phyloP scores from a whole-genome alignment of 2,888 invertebrate genomes.

The Polymixis flavicincta region DNA sequence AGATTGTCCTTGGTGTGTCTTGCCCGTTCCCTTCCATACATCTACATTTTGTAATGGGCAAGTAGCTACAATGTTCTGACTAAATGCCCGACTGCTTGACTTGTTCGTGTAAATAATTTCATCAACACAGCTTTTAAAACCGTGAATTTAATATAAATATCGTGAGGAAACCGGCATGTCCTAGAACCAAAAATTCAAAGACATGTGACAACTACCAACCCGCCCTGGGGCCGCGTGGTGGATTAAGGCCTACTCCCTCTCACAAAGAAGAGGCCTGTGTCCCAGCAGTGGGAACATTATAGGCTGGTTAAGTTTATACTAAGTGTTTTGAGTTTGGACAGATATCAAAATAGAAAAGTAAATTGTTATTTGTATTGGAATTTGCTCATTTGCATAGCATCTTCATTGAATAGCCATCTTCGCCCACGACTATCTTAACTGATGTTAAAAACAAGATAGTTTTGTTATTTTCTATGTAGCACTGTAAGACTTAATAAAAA shows the following conservation, averaged over 20 bases:
- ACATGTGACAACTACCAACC: too few species aligned
- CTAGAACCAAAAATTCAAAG: not conserved
- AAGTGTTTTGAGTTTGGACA: not conserved
- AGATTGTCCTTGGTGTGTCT: not conserved
- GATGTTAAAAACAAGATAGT: slow-evolving; percentile 14
- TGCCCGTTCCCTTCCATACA: not conserved
- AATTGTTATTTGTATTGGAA: not conserved
- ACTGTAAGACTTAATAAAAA: not conserved
- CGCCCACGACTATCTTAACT: not conserved
- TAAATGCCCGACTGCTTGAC: too few species aligned
- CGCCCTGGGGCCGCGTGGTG: too few species aligned
- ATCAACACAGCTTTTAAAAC: too few species aligned
- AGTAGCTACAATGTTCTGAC: too few species aligned
- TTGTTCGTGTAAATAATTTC: too few species aligned
- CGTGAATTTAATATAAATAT: too few species aligned
- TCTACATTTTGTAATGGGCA: not conserved
- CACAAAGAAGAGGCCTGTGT: too few species aligned
- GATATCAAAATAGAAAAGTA: slow-evolving; percentile 1
- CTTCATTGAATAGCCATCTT: not conserved
- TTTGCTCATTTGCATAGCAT: slow-evolving; percentile 20
- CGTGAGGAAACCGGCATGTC: too few species aligned
- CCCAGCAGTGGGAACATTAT: too few species aligned
- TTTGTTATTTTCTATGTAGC: not conserved
- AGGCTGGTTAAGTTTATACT: too few species aligned
- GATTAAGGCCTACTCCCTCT: too few species aligned